These are phyloP conservation scores for Eurystomus gularis DNA, from an alignment of 2,113 vertebrate genomes.

Conservation along the genomic window DNA sequence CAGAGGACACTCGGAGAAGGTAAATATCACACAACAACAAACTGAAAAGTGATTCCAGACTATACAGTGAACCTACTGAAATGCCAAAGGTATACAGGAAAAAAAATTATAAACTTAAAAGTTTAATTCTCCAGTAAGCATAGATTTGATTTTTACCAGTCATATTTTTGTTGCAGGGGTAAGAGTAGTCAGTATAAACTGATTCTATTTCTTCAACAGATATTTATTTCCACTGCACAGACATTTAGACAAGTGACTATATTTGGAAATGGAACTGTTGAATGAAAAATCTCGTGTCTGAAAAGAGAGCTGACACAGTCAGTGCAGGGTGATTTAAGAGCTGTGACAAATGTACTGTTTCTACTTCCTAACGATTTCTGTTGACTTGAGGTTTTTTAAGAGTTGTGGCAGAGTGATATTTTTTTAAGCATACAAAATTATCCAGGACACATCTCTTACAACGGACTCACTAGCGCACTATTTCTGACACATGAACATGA, in stretches of 20 bases:
- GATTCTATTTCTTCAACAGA: neutral
- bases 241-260: neutral
- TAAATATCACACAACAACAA: slow-evolving; percentile 56
- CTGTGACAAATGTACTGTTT: neutral
- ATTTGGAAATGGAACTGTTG: neutral
- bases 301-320: neutral
- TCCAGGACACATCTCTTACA: neutral
- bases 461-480: neutral
- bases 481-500: neutral
- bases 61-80: neutral
- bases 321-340: neutral
- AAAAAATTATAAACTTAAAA: neutral
- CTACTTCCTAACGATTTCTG: neutral
- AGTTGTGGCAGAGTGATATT: neutral
- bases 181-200: neutral
- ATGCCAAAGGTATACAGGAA: neutral
- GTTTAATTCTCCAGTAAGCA: neutral
- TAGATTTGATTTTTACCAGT: neutral
- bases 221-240: neutral
- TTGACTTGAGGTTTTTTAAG: neutral
- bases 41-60: neutral
- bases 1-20: slow-evolving; percentile 94
- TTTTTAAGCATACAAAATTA: neutral
- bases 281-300: neutral
- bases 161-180: neutral